phyloP scores from a whole-genome alignment of 1,140 invertebrate species.

The Neuroterus valhalla region DNA sequence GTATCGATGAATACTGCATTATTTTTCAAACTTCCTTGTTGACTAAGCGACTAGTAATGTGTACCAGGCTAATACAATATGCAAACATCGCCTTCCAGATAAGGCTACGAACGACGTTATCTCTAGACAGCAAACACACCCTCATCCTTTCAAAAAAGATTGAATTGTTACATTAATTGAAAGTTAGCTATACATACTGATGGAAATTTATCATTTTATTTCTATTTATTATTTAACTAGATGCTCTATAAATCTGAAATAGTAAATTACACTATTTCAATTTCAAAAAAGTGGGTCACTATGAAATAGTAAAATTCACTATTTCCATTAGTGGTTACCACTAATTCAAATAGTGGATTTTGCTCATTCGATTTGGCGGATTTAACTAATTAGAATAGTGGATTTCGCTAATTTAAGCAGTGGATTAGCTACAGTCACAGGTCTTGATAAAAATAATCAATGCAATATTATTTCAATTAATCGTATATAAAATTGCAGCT shows the following conservation, averaged over 20 bases:
- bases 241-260: too few relatives aligned
- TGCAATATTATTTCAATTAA: not conserved
- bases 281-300: too few relatives aligned
- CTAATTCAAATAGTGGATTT: too few relatives aligned
- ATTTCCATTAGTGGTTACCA: too few relatives aligned
- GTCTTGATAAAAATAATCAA: too few relatives aligned
- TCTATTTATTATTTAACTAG: constrained; percentile 1
- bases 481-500: too few relatives aligned
- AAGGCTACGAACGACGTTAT: not conserved
- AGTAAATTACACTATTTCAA: too few relatives aligned
- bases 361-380: too few relatives aligned
- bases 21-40: not conserved
- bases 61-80: not conserved
- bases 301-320: too few relatives aligned
- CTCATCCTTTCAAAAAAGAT: constrained; percentile 12
- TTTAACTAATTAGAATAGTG: too few relatives aligned
- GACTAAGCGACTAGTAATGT: constrained; percentile 10
- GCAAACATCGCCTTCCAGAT: constrained; percentile 9
- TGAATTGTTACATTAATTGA: not conserved
- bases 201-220: constrained; percentile 1
- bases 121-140: constrained; percentile 7
- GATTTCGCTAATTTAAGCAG: too few relatives aligned
- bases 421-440: too few relatives aligned
- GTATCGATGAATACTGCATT: not conserved
- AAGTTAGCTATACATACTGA: not conserved